phyloP scores from a whole-genome alignment of 2,797 vertebrate species.

The Florisuga fusca region DNA sequence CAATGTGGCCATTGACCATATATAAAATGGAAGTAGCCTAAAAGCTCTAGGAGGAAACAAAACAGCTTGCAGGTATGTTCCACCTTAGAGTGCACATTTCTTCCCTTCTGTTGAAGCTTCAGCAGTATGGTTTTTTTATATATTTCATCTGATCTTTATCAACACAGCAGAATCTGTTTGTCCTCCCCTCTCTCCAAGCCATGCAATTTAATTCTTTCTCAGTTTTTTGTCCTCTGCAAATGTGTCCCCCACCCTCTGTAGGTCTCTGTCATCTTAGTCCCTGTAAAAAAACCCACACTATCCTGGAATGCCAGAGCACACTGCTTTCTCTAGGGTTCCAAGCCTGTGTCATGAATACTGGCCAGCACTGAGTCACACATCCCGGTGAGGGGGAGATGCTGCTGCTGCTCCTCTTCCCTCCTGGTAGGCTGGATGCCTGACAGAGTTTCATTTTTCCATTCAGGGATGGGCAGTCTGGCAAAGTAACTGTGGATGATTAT shows the following conservation, averaged over 20 bases:
- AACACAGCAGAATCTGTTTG: not conserved
- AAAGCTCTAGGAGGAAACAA: not conserved
- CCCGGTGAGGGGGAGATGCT: fast-evolving
- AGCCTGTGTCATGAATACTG: fast-evolving
- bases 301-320: not conserved
- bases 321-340: not conserved
- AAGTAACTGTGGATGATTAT: conserved; percentile 95
- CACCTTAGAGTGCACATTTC: not conserved
- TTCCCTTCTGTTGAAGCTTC: not conserved
- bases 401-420: fast-evolving
- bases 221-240: not conserved
- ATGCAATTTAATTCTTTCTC: not conserved
- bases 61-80: not conserved
- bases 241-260: not conserved
- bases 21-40: not conserved
- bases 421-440: not conserved
- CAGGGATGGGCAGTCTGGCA: conserved; percentile 94
- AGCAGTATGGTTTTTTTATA: not conserved
- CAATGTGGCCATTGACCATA: not conserved
- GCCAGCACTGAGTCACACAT: fast-evolving
- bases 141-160: not conserved
- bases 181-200: fast-evolving
- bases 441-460: conserved; percentile 1
- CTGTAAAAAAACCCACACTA: fast-evolving
- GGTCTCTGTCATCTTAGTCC: not conserved